Percentiles rank a stretch among this genome's conserved stretches.
Conservation (phyloP, 2,797 vertebrate species). For the Sebastes minor region DNA sequence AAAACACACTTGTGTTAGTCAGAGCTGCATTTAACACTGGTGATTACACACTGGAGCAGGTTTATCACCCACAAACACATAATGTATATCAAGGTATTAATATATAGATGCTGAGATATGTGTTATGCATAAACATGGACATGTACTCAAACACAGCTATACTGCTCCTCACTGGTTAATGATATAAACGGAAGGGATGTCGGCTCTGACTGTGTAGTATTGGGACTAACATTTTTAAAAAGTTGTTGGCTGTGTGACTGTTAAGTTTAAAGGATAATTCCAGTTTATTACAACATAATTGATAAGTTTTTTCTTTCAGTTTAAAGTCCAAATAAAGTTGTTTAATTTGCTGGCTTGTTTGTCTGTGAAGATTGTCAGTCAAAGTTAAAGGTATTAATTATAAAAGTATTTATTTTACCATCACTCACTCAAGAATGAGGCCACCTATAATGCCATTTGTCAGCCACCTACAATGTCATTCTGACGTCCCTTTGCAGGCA, state of each 20-base stretch:
- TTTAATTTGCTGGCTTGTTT: background rate
- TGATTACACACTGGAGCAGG: conserved; percentile 15
- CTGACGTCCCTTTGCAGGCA: background rate
- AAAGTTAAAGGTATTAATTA: too few species aligned
- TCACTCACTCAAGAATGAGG: too few species aligned
- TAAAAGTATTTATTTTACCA: too few species aligned
- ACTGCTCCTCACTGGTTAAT: background rate
- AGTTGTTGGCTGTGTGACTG: background rate
- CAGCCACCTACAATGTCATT: background rate
- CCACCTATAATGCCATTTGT: background rate
- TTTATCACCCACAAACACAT: conserved; percentile 16
- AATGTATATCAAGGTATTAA: background rate
- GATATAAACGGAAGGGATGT: background rate
- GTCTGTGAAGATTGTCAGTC: background rate
- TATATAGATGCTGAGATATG: background rate
- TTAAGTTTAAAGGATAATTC: background rate
- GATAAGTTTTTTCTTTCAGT: background rate
- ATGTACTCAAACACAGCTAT: background rate
- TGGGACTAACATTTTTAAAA: background rate
- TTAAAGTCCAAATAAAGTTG: background rate
- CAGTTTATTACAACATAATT: background rate
- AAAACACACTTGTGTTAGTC: background rate
- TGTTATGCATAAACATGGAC: background rate
- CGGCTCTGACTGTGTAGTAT: too few species aligned
- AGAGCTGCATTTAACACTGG: conserved; percentile 24